Conservation (phyloP, 1,140 invertebrate species). For the Drosophila albomicans region DNA sequence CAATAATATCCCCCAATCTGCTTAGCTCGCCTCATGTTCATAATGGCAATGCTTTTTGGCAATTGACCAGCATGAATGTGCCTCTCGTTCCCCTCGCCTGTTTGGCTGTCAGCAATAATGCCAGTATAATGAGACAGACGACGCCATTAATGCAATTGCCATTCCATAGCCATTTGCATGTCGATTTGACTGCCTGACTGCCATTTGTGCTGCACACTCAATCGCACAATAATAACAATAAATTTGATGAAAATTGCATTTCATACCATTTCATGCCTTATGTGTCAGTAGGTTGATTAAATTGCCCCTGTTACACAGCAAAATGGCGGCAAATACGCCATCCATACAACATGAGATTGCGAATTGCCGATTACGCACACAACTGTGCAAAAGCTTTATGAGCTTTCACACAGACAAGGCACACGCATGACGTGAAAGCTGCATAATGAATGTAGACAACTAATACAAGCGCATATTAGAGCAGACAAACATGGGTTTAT, state of each 20-base stretch:
- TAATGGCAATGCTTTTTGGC: conserved; percentile 68
- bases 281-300: conserved; percentile 72
- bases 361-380: background rate
- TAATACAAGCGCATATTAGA: background rate
- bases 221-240: conserved; percentile 70
- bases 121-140: conserved; percentile 53
- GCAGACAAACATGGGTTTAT: background rate
- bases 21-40: conserved; percentile 55
- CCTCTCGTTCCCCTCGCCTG: conserved; percentile 29
- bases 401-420: background rate
- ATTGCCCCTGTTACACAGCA: conserved; percentile 46
- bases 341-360: conserved; percentile 17
- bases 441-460: background rate
- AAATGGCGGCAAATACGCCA: conserved; percentile 46
- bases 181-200: conserved; percentile 43
- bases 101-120: conserved; percentile 57
- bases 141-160: conserved; percentile 76
- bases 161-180: conserved; percentile 73
- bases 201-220: conserved; percentile 54
- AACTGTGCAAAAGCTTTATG: background rate
- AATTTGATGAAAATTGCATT: conserved; percentile 81
- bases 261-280: conserved; percentile 71
- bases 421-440: background rate
- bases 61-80: conserved; percentile 80
- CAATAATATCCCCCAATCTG: conserved; percentile 70